phyloP scores from a whole-genome alignment of 1,140 invertebrate species.

The Drosophila lowei region DNA sequence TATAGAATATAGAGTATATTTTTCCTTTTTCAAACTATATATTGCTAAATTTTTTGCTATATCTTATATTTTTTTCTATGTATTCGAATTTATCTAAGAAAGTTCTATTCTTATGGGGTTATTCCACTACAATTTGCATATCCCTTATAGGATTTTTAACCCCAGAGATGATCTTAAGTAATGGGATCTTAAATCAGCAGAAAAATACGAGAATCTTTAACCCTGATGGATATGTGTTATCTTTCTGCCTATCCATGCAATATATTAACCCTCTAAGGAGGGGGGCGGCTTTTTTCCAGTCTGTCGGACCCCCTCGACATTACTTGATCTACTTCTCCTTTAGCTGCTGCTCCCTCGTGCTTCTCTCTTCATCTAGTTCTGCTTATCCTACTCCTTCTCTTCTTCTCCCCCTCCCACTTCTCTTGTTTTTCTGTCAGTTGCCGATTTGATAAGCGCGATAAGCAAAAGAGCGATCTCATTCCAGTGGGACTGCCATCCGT shows the following conservation, averaged over 20 bases:
- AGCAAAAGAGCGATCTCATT: conserved; percentile 50
- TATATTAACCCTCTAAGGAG: conserved; percentile 30
- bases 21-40: too few relatives aligned
- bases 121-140: not conserved
- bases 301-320: not conserved
- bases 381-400: not conserved
- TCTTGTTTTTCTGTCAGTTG: conserved; percentile 60
- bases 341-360: too few relatives aligned
- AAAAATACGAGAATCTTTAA: conserved; percentile 15
- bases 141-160: not conserved
- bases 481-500: not conserved
- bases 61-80: too few relatives aligned
- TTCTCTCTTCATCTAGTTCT: not conserved
- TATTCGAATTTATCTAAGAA: not conserved
- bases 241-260: conserved; percentile 8
- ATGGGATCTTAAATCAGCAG: conserved; percentile 38
- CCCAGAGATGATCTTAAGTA: conserved; percentile 25
- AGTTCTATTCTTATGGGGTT: not conserved
- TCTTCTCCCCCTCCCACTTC: conserved; percentile 11
- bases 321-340: too few relatives aligned
- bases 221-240: conserved; percentile 40
- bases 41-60: too few relatives aligned
- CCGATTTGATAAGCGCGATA: conserved; percentile 77
- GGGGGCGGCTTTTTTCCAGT: conserved; percentile 34
- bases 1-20: too few relatives aligned